Conservation (phyloP, 2,797 vertebrate species). For the Esox masquinongy region DNA sequence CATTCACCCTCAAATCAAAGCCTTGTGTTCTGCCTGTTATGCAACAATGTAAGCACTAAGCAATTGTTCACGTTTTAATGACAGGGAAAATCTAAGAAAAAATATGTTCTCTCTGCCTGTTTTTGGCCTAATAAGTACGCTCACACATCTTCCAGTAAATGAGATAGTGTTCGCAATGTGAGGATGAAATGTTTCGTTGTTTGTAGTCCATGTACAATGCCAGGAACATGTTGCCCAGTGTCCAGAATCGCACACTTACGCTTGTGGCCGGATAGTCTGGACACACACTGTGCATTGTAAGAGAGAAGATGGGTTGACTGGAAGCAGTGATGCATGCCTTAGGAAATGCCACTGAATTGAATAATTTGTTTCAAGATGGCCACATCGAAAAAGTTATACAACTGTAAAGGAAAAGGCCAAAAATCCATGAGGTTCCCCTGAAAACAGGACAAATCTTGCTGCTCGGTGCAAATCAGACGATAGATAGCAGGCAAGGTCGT, state of each 20-base stretch:
- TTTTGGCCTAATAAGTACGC: not conserved
- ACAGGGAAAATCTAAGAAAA: too few species aligned
- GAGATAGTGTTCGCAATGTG: not conserved
- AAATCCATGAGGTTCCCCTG: not conserved
- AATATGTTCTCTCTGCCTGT: not conserved
- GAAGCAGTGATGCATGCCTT: not conserved
- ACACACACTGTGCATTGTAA: not conserved
- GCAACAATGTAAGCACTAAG: not conserved
- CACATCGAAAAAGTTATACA: not conserved
- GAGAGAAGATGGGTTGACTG: not conserved
- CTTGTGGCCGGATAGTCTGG: too few species aligned
- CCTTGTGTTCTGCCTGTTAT: not conserved
- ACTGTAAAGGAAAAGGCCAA: not conserved
- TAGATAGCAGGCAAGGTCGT: constrained; percentile 21
- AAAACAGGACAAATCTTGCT: constrained; percentile 8
- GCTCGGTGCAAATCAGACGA: constrained; percentile 3
- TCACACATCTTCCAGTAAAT: not conserved
- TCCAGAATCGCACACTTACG: not conserved
- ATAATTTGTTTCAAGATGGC: not conserved
- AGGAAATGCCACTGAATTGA: not conserved
- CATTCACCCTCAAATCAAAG: not conserved
- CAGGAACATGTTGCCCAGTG: not conserved
- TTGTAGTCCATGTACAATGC: not conserved
- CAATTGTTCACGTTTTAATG: constrained; percentile 1
- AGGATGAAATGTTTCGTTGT: not conserved